Evolutionary conservation across 2,888 invertebrate genomes (phyloP).

Genomic region (Drymonia ruficornis): DNA sequence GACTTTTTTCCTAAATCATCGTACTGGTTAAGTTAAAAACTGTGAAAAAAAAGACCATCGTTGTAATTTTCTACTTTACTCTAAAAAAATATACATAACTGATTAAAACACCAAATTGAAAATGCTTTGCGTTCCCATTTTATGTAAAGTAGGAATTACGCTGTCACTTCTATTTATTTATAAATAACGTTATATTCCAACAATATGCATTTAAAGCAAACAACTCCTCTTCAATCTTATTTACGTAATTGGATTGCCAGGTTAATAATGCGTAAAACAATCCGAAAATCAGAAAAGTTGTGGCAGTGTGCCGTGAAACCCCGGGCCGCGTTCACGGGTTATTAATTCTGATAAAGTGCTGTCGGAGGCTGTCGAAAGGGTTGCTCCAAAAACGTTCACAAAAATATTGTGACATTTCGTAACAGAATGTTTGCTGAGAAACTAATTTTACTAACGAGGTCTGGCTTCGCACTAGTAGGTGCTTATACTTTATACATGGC

Average conservation of each 20-base stretch:
- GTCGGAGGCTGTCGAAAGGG: slow-evolving; percentile 69
- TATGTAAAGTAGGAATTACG: slow-evolving; percentile 9
- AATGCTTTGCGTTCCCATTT: background rate
- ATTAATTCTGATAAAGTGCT: slow-evolving; percentile 82
- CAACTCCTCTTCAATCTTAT: slow-evolving; percentile 62
- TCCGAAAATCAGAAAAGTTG: slow-evolving; percentile 77
- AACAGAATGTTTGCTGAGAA: slow-evolving; percentile 20
- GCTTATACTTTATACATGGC: no score
- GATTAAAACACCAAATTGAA: no score
- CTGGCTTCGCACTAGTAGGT: no score
- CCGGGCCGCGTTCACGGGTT: slow-evolving; percentile 71
- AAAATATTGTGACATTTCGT: slow-evolving; percentile 76
- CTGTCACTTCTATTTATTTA: slow-evolving; percentile 7
- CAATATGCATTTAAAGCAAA: slow-evolving; percentile 36
- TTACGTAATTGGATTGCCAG: slow-evolving; percentile 80
- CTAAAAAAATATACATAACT: no score
- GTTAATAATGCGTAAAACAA: slow-evolving; percentile 84
- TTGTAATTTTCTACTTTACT: no score
- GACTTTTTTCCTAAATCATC: no score
- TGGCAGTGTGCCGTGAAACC: slow-evolving; percentile 54
- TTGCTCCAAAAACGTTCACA: slow-evolving; percentile 64
- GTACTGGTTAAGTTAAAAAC: no score
- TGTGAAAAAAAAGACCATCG: no score
- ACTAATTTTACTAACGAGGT: slow-evolving; percentile 12
- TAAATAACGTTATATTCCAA: background rate